phyloP scores from a whole-genome alignment of 2,113 vertebrate genomes.

The Mohoua ochrocephala region DNA sequence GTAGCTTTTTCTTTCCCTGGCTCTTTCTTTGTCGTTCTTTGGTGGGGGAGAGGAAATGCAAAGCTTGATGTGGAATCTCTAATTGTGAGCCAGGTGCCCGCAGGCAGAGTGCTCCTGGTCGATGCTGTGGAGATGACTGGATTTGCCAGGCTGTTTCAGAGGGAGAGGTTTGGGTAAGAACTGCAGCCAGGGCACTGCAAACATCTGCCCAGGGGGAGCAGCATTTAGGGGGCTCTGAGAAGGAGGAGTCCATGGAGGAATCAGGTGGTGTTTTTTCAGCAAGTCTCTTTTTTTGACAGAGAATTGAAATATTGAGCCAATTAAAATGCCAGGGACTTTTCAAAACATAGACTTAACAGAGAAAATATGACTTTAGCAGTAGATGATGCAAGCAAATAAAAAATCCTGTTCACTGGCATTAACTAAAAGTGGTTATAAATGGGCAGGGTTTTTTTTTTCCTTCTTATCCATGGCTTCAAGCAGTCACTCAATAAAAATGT shows the following conservation, averaged over 20 bases:
- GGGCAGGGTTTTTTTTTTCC: neutral
- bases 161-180: neutral
- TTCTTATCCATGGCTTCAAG: neutral
- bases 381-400: neutral
- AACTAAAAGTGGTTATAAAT: neutral
- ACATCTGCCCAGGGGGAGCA: neutral
- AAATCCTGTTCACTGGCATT: neutral
- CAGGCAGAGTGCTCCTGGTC: neutral
- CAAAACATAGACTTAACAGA: neutral
- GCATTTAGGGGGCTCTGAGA: neutral
- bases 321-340: conserved; percentile 3
- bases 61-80: neutral
- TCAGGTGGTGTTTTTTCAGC: neutral
- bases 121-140: accelerated
- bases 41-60: neutral
- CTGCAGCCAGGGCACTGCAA: neutral
- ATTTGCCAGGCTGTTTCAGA: neutral
- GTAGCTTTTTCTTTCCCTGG: neutral
- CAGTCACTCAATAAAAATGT: neutral
- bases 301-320: neutral
- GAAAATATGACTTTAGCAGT: neutral
- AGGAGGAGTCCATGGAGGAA: neutral
- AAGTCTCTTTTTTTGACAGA: neutral
- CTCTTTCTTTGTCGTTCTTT: neutral
- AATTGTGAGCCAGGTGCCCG: accelerated